Evolutionary conservation across 2,113 vertebrate species (phyloP).

Genomic region (Turnix velox): DNA sequence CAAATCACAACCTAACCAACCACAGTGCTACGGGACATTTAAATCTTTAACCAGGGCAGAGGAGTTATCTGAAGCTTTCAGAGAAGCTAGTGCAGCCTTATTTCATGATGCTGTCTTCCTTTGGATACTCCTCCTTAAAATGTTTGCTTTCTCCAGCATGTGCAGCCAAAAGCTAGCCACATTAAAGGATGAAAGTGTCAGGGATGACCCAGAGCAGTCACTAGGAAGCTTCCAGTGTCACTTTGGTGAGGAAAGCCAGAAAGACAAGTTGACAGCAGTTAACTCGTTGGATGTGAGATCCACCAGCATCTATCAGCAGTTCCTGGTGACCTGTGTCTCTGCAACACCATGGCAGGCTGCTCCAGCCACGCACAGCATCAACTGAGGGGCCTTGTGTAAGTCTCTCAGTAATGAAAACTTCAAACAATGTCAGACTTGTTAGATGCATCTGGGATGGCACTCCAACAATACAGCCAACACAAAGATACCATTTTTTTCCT

Average conservation of each 20-base stretch:
- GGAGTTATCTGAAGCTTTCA: neutral
- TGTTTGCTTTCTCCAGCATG: neutral
- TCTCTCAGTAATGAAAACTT: neutral
- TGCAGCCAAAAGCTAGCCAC: neutral
- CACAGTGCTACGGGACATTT: neutral
- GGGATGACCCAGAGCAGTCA: neutral
- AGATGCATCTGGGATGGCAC: slow-evolving; percentile 8
- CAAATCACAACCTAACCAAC: neutral
- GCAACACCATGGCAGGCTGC: neutral
- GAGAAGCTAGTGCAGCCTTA: neutral
- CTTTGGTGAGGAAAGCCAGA: neutral
- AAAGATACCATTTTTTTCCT: neutral
- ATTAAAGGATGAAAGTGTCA: neutral
- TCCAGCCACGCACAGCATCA: neutral
- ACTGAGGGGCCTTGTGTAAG: neutral
- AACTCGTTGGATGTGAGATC: neutral
- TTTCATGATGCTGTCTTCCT: neutral
- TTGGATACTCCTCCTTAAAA: neutral
- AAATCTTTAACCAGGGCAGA: neutral
- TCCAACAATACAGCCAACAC: slow-evolving; percentile 14
- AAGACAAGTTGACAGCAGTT: neutral
- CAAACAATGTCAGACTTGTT: slow-evolving; percentile 15
- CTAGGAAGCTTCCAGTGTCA: neutral
- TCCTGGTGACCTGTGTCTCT: neutral
- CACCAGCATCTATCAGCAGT: neutral